Conservation (phyloP, 2,113 vertebrate genomes). For the Pelecanoides urinatrix region DNA sequence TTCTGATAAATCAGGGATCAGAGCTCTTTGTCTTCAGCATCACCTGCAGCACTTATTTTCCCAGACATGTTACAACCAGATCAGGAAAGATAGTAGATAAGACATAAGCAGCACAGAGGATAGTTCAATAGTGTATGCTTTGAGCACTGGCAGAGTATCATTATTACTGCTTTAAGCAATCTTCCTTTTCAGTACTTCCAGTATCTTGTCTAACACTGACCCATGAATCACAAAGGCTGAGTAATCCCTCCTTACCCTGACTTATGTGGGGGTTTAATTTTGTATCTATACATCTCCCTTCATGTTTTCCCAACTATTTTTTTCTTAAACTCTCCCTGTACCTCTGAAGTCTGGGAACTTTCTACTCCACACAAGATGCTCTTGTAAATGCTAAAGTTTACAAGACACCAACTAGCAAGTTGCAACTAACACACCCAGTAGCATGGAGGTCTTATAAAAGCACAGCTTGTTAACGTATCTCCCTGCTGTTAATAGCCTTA, state of each 20-base stretch:
- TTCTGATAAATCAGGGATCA: background rate
- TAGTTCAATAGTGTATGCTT: background rate
- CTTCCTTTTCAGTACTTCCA: background rate
- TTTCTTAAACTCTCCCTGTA: background rate
- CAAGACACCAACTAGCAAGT: background rate
- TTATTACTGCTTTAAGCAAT: background rate
- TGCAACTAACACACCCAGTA: background rate
- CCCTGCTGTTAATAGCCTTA: background rate
- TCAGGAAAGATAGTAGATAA: background rate
- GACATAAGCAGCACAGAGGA: background rate
- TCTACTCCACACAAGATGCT: background rate
- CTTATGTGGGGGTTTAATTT: too few relatives aligned
- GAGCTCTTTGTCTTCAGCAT: background rate
- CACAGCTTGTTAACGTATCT: background rate
- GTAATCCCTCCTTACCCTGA: background rate
- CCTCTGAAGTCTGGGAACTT: background rate
- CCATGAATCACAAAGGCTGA: background rate
- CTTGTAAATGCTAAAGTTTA: background rate
- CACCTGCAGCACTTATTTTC: constrained; percentile 3
- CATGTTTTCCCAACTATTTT: too few relatives aligned
- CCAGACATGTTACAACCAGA: constrained; percentile 3
- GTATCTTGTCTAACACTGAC: background rate
- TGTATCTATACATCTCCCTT: background rate
- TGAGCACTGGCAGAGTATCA: background rate
- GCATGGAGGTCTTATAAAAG: background rate